Evolutionary conservation across 2,888 invertebrate genomes (phyloP).

Genomic region (Synergus itoensis): DNA sequence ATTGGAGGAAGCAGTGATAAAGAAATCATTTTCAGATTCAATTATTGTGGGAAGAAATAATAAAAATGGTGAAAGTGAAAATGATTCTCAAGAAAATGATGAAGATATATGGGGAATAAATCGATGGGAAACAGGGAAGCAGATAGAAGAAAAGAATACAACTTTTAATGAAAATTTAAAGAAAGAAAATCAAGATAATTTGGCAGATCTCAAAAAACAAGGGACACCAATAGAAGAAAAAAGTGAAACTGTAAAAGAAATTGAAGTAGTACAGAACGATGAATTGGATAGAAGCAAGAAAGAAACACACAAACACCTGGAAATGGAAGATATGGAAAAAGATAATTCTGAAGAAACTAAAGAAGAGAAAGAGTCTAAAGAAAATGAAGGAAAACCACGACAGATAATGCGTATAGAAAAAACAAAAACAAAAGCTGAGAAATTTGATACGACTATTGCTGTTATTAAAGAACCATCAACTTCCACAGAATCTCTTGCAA

Average conservation of each 20-base stretch:
- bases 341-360: neutral
- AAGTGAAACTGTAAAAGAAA: neutral
- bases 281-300: conserved; percentile 4
- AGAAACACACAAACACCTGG: neutral
- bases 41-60: neutral
- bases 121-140: neutral
- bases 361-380: neutral
- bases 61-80: neutral
- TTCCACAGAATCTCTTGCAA: neutral
- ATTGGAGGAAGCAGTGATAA: neutral
- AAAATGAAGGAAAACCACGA: neutral
- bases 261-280: neutral
- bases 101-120: neutral
- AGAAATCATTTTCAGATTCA: neutral
- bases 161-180: neutral
- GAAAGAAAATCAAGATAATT: neutral
- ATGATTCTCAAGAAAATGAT: neutral
- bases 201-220: neutral
- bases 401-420: conserved; percentile 30
- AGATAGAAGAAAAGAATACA: neutral
- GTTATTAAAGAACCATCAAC: neutral
- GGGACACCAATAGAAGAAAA: neutral
- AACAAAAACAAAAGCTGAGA: neutral
- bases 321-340: neutral
- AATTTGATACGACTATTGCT: neutral